Conservation (phyloP, 2,113 vertebrate genomes). For the Vulpes lagopus region DNA sequence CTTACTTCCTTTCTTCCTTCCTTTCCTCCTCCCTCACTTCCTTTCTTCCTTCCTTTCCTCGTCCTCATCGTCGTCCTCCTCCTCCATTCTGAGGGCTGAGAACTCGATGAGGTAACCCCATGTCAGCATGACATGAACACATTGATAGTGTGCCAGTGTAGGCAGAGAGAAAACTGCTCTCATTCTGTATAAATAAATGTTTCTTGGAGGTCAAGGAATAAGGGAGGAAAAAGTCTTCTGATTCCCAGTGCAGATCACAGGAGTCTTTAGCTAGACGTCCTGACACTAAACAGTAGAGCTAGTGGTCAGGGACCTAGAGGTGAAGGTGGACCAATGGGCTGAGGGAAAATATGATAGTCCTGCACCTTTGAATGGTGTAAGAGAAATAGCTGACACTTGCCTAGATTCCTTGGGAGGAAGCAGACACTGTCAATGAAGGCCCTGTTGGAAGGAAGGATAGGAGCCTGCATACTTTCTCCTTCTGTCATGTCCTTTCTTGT, state of each 20-base stretch:
- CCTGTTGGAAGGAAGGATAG: neutral
- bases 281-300: neutral
- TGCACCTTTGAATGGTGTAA: neutral
- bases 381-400: neutral
- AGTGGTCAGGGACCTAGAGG: neutral
- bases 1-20: neutral
- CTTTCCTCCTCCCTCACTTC: neutral
- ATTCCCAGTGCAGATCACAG: neutral
- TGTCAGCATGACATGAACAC: neutral
- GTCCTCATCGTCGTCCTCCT: rapidly evolving
- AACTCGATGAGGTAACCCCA: neutral
- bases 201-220: neutral
- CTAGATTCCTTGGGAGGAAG: neutral
- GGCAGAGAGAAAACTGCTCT: neutral
- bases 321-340: neutral
- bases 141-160: neutral
- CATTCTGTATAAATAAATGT: neutral
- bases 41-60: neutral
- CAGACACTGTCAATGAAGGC: neutral
- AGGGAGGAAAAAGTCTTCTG: rapidly evolving
- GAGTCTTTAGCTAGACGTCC: neutral
- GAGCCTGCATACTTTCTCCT: neutral
- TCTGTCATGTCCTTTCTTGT: neutral
- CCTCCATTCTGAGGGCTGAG: neutral
- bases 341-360: neutral